These are phyloP conservation scores for Ophiodon elongatus DNA, from an alignment of 2,113 vertebrate genomes.

Conservation along the genomic window DNA sequence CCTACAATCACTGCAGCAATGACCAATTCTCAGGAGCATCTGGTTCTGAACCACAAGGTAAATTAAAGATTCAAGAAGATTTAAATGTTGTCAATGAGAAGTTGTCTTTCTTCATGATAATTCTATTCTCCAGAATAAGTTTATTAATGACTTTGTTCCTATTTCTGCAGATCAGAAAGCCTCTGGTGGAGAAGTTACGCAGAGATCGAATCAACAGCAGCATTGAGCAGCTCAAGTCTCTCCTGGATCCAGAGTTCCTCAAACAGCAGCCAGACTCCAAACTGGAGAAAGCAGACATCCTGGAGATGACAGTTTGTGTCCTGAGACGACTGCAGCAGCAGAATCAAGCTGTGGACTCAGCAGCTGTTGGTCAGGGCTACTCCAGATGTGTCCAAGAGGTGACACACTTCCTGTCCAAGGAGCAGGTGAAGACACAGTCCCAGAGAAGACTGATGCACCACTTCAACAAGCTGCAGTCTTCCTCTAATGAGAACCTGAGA, in stretches of 20 bases:
- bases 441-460: conserved; percentile 51
- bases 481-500: conserved; percentile 37
- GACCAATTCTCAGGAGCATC: conserved; percentile 62
- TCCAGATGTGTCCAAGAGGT: conserved; percentile 8
- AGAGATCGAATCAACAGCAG: conserved; percentile 77
- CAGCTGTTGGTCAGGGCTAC: conserved; percentile 1
- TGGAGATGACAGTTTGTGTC: conserved; percentile 72
- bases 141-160: conserved; percentile 10
- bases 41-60: conserved; percentile 73
- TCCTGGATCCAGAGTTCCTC: conserved; percentile 68
- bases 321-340: conserved; percentile 59
- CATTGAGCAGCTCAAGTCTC: conserved; percentile 73
- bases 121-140: background rate
- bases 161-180: conserved; percentile 59
- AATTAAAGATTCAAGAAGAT: conserved; percentile 25
- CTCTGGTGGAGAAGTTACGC: conserved; percentile 71
- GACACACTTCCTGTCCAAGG: conserved; percentile 1
- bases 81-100: background rate
- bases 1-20: conserved; percentile 64
- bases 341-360: conserved; percentile 6
- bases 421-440: conserved; percentile 12
- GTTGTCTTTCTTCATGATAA: background rate
- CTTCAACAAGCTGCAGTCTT: conserved; percentile 55
- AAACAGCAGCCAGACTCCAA: conserved; percentile 73
- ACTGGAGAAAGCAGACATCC: conserved; percentile 78